Evolutionary conservation across 2,888 invertebrate genomes (phyloP).

Genomic region (Mimumesa dahlbomi): DNA sequence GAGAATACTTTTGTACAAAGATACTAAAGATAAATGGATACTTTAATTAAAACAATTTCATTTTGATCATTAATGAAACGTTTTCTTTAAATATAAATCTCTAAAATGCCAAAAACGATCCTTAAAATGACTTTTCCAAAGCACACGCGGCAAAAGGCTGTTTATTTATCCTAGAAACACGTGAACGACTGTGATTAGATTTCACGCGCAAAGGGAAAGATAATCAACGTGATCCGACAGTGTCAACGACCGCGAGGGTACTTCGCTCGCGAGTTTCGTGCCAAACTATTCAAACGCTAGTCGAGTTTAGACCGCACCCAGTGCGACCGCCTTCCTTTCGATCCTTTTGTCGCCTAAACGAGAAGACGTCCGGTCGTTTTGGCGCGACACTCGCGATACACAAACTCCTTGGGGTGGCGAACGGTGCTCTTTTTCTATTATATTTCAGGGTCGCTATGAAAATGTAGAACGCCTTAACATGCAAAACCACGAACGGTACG

Average conservation of each 20-base stretch:
- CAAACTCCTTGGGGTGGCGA: background rate
- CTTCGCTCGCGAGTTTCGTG: conserved; percentile 46
- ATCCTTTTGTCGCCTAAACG: conserved; percentile 43
- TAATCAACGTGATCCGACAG: conserved; percentile 22
- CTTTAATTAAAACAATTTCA: too few species aligned
- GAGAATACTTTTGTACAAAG: too few species aligned
- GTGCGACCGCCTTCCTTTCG: conserved; percentile 34
- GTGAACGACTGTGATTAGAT: too few species aligned
- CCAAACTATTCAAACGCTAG: conserved; percentile 58
- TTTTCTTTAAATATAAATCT: too few species aligned
- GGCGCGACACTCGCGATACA: background rate
- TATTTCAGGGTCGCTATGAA: background rate
- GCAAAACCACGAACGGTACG: too few species aligned
- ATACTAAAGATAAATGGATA: too few species aligned
- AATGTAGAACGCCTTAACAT: background rate
- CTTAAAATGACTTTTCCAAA: too few species aligned
- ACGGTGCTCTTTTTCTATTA: background rate
- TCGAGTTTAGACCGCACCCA: conserved; percentile 56
- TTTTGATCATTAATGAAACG: too few species aligned
- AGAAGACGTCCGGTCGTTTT: conserved; percentile 8
- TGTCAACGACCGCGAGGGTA: conserved; percentile 59
- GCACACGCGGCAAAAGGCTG: too few species aligned
- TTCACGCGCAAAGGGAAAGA: background rate
- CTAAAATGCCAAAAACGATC: too few species aligned
- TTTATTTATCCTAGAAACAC: too few species aligned